phyloP scores from a whole-genome alignment of 1,140 invertebrate species.

The Cotesia glomerata region DNA sequence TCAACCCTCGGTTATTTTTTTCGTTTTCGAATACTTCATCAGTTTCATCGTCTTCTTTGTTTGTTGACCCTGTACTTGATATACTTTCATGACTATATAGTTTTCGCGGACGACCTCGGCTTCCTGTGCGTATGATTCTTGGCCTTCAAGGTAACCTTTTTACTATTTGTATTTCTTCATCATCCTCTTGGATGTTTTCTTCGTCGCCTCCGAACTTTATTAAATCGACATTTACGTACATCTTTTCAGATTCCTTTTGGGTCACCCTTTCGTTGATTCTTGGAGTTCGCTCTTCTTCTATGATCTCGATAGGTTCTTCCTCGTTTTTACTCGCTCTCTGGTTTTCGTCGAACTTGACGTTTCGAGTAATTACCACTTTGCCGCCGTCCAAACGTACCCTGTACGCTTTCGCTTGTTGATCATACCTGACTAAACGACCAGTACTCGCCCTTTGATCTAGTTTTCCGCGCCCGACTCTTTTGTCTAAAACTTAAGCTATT shows the following conservation, averaged over 20 bases:
- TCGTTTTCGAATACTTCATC: background rate
- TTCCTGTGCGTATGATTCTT: background rate
- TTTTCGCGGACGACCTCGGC: background rate
- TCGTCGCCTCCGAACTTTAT: conserved; percentile 1
- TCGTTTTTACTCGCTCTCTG: too few relatives aligned
- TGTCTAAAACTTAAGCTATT: too few relatives aligned
- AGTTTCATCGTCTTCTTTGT: background rate
- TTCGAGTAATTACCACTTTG: too few relatives aligned
- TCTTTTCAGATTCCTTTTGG: background rate
- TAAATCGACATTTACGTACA: background rate
- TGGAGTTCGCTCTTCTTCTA: background rate
- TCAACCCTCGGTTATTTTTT: too few relatives aligned
- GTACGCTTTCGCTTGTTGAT: too few relatives aligned
- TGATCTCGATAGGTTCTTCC: background rate
- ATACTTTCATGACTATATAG: background rate
- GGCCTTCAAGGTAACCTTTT: background rate
- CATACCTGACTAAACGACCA: too few relatives aligned
- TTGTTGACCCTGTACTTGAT: background rate
- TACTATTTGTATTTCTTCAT: background rate
- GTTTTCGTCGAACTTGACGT: too few relatives aligned
- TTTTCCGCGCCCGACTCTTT: too few relatives aligned
- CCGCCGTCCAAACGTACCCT: too few relatives aligned
- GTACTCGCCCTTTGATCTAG: too few relatives aligned
- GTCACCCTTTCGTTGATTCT: background rate
- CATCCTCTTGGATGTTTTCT: background rate